Conservation (phyloP, 2,888 invertebrate genomes). For the Tromatobia lineatoria region DNA sequence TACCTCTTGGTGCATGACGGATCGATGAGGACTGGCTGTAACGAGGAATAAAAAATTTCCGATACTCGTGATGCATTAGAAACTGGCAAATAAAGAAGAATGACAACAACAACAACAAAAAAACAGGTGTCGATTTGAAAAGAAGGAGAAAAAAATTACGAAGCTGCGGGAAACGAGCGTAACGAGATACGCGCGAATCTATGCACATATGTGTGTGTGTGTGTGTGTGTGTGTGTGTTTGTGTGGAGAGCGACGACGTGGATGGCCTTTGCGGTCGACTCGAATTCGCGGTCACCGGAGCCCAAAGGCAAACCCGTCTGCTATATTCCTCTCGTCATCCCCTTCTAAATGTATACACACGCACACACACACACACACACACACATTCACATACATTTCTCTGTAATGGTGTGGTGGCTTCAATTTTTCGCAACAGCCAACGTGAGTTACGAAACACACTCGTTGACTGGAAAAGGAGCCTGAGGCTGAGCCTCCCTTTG, state of each 20-base stretch:
- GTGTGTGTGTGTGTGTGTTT: conserved; percentile 8
- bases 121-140: conserved; percentile 17
- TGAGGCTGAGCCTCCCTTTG: conserved; percentile 25
- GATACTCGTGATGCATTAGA: conserved; percentile 23
- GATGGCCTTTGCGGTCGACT: conserved; percentile 65
- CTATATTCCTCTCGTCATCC: conserved; percentile 24
- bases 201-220: neutral
- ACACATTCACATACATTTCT: neutral
- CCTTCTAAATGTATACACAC: neutral
- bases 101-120: no score
- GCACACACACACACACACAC: no score
- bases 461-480: conserved; percentile 42
- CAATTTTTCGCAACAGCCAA: conserved; percentile 59
- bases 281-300: conserved; percentile 65
- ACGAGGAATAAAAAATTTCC: conserved; percentile 35
- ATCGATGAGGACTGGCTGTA: neutral
- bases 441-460: conserved; percentile 47
- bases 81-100: conserved; percentile 13
- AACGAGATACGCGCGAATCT: conserved; percentile 54
- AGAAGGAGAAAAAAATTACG: conserved; percentile 42
- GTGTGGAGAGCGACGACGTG: conserved; percentile 38
- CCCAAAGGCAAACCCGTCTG: conserved; percentile 61
- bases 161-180: conserved; percentile 48
- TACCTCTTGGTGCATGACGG: neutral
- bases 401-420: conserved; percentile 39